Percentiles rank a stretch among this genome's conserved stretches.
Conservation (phyloP, 2,113 vertebrate genomes). For the Corythoichthys intestinalis region DNA sequence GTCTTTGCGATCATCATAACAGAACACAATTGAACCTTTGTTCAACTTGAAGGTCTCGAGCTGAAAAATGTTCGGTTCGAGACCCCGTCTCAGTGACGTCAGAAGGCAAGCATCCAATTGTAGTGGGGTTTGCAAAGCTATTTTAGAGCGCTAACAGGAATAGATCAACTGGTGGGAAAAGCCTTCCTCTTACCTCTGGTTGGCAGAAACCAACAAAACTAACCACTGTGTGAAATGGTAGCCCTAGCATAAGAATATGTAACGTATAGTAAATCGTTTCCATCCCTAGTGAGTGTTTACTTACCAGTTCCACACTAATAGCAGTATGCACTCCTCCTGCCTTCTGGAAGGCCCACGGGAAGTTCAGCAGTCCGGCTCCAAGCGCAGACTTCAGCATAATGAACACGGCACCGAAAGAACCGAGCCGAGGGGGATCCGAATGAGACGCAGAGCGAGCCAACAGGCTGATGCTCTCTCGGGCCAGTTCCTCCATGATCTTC, state of each 20-base stretch:
- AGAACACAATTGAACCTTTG: too few relatives aligned
- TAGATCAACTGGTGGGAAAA: too few relatives aligned
- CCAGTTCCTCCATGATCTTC: constrained; percentile 76
- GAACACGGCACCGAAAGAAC: constrained; percentile 82
- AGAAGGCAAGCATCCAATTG: too few relatives aligned
- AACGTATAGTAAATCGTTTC: not conserved
- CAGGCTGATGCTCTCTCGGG: constrained; percentile 71
- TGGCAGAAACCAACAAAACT: too few relatives aligned
- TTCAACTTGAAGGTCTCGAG: not conserved
- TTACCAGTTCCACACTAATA: constrained; percentile 85
- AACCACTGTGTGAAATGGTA: too few relatives aligned
- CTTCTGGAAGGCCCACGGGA: constrained; percentile 90
- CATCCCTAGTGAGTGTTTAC: constrained; percentile 20
- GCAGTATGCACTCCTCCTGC: constrained; percentile 81
- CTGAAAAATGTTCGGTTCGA: not conserved
- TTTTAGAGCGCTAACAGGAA: too few relatives aligned
- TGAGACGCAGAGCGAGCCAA: constrained; percentile 61
- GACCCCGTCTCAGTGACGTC: too few relatives aligned
- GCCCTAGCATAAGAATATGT: too few relatives aligned
- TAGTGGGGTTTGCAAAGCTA: too few relatives aligned
- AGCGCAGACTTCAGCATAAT: constrained; percentile 91
- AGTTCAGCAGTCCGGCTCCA: constrained; percentile 90
- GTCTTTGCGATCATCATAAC: too few relatives aligned
- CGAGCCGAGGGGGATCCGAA: constrained; percentile 61
- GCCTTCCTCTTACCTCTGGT: too few relatives aligned